These are phyloP conservation scores for Drosophila borborema DNA, from an alignment of 2,888 invertebrate genomes.

Conservation along the genomic window DNA sequence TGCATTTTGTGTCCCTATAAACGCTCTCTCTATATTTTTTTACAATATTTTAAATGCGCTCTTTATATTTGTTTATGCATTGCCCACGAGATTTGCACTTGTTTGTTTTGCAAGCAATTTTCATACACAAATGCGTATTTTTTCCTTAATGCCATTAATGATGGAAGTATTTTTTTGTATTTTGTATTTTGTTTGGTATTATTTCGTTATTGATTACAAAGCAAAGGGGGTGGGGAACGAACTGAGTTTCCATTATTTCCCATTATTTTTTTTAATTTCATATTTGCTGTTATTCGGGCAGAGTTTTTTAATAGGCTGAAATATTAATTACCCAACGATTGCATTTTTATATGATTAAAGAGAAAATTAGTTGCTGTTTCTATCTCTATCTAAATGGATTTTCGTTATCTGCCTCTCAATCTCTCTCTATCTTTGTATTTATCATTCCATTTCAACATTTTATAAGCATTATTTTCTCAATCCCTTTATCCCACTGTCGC, in stretches of 20 bases:
- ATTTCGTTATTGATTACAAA: neutral
- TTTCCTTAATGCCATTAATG: slow-evolving; percentile 33
- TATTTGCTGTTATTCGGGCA: neutral
- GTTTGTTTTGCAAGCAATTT: slow-evolving; percentile 23
- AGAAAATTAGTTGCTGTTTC: too few species aligned
- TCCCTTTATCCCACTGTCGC: too few species aligned
- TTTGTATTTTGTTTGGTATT: slow-evolving; percentile 14
- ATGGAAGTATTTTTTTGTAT: slow-evolving; percentile 38
- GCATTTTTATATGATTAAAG: neutral
- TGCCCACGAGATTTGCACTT: slow-evolving; percentile 31
- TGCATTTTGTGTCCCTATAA: slow-evolving; percentile 18
- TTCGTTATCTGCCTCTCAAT: neutral
- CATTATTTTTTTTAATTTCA: neutral
- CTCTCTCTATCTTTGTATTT: too few species aligned
- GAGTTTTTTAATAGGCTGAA: neutral
- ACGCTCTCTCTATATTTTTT: neutral
- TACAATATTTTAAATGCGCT: slow-evolving; percentile 37
- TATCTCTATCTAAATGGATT: too few species aligned
- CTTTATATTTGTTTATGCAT: slow-evolving; percentile 58
- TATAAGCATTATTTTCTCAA: too few species aligned
- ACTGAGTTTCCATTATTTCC: neutral
- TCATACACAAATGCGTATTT: slow-evolving; percentile 23
- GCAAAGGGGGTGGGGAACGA: too few species aligned
- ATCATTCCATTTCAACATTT: too few species aligned
- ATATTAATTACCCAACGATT: neutral